Percentiles rank a stretch among this genome's conserved stretches.
phyloP scores from a whole-genome alignment of 2,888 invertebrate genomes.

The Neria commutata region DNA sequence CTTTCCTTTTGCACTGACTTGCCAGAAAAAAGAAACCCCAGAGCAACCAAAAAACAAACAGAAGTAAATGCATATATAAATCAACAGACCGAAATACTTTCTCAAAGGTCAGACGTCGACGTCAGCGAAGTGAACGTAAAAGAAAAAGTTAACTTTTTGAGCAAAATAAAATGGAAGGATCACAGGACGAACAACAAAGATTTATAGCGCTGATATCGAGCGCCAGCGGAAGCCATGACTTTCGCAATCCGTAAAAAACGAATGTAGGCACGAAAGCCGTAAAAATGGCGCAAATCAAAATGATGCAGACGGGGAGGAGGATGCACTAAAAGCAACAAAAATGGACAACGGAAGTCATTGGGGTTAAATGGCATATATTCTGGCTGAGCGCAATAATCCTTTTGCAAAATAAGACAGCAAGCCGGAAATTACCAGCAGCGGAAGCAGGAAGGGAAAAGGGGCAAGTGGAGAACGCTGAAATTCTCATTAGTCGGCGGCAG shows the following conservation, averaged over 20 bases:
- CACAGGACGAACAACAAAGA: slow-evolving; percentile 1
- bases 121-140: not conserved
- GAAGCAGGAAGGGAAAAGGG: not conserved
- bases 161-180: not conserved
- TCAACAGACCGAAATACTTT: slow-evolving; percentile 9
- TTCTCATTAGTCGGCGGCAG: slow-evolving; percentile 7
- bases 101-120: slow-evolving; percentile 13
- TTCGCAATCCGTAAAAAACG: too few relatives aligned
- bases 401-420: not conserved
- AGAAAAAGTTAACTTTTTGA: not conserved
- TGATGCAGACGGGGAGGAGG: too few relatives aligned
- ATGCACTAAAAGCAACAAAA: not conserved
- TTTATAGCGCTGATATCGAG: slow-evolving; percentile 15
- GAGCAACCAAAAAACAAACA: slow-evolving; percentile 11
- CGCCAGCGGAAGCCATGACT: too few relatives aligned
- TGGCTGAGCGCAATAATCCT: slow-evolving; percentile 12
- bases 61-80: slow-evolving; percentile 9
- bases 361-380: slow-evolving; percentile 12
- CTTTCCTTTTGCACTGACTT: not conserved
- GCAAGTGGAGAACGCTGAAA: not conserved
- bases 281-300: too few relatives aligned
- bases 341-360: slow-evolving; percentile 11
- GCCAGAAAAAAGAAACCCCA: not conserved
- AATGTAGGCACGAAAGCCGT: too few relatives aligned
- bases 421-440: not conserved